Conservation (phyloP, 2,113 vertebrate genomes). For the Emydocephalus ijimae region DNA sequence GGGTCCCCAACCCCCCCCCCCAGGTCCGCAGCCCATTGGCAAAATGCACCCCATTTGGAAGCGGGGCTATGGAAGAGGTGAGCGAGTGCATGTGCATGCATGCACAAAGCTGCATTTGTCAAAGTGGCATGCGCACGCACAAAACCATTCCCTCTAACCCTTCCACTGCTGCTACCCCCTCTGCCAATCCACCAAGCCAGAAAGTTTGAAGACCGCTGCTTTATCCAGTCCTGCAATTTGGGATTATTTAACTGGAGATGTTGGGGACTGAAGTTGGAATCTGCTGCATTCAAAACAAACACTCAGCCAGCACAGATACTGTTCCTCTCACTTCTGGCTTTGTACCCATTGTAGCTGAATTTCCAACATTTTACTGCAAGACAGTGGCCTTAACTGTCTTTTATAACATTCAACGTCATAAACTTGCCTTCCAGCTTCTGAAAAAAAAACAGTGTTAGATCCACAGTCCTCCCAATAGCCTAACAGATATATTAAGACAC, state of each 20-base stretch:
- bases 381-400: neutral
- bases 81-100: neutral
- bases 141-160: neutral
- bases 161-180: neutral
- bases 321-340: no score
- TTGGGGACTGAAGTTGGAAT: neutral
- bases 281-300: neutral
- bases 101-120: neutral
- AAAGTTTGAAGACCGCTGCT: neutral
- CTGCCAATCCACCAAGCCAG: neutral
- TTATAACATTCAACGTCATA: neutral
- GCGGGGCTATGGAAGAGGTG: neutral
- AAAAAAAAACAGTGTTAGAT: conserved; percentile 58
- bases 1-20: neutral
- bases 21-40: neutral
- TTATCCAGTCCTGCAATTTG: neutral
- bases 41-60: neutral
- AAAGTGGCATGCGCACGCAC: neutral
- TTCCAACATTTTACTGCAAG: neutral
- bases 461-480: conserved; percentile 55
- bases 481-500: conserved; percentile 72
- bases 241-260: neutral
- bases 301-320: neutral
- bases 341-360: fast-evolving
- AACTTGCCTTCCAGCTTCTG: neutral